Evolutionary conservation across 2,797 vertebrate genomes (phyloP).

Genomic region (Amniataba percoides): DNA sequence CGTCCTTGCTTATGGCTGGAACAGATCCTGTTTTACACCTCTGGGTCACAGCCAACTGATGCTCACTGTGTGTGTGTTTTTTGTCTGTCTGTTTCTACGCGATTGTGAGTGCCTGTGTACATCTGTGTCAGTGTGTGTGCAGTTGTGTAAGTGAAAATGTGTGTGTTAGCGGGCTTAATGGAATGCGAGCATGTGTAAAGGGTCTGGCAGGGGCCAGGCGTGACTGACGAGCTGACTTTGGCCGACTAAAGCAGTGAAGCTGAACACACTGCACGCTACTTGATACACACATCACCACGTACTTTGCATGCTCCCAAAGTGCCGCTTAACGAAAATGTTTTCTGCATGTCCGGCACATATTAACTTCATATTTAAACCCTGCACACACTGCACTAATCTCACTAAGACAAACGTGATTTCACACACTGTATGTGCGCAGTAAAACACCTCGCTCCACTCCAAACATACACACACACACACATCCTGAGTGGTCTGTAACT

Average conservation of each 20-base stretch:
- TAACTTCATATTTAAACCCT: conserved; percentile 46
- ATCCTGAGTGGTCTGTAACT: conserved; percentile 69
- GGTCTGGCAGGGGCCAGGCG: conserved; percentile 62
- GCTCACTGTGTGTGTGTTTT: conserved; percentile 7
- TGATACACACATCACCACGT: conserved; percentile 50
- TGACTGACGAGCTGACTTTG: conserved; percentile 73
- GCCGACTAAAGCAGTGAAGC: conserved; percentile 57
- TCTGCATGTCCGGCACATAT: conserved; percentile 34
- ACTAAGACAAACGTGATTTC: conserved; percentile 58
- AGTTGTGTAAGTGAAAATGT: conserved; percentile 46
- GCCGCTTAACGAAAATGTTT: conserved; percentile 48
- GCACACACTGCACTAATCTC: conserved; percentile 53
- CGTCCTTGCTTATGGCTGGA: conserved; percentile 37
- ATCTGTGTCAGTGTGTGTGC: conserved; percentile 36
- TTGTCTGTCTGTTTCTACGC: conserved; percentile 6
- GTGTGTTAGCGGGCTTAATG: conserved; percentile 38
- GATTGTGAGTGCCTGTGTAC: conserved; percentile 11
- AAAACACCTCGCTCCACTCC: conserved; percentile 46
- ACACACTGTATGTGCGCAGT: conserved; percentile 52
- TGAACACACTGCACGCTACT: conserved; percentile 52
- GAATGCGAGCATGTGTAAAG: conserved; percentile 70
- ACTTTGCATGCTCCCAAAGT: conserved; percentile 42
- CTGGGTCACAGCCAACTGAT: conserved; percentile 49
- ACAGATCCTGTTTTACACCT: conserved; percentile 64
- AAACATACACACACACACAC: conserved; percentile 43